A percentile compares a stretch with the other conserved stretches of the same genome.
Conservation (phyloP, 2,797 vertebrate species). For the Orestias chungarensis region DNA sequence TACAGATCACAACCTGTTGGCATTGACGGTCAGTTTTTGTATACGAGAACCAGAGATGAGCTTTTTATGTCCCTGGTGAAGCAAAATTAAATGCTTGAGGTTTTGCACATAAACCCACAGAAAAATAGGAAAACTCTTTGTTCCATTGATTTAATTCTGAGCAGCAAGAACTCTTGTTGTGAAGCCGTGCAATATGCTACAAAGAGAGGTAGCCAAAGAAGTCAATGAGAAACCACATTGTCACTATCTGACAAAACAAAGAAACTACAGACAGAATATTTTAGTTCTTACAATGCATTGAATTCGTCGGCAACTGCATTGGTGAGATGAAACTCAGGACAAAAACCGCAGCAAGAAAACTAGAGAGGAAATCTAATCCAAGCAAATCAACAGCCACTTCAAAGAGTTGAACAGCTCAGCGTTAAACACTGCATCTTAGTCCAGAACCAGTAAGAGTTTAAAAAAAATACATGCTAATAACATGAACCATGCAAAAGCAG, state of each 20-base stretch:
- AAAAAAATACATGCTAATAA: slow-evolving; percentile 81
- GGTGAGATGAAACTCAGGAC: slow-evolving; percentile 77
- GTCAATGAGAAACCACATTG: slow-evolving; percentile 88
- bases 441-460: slow-evolving; percentile 75
- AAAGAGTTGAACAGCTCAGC: slow-evolving; percentile 63
- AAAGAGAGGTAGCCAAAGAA: slow-evolving; percentile 73
- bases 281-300: slow-evolving; percentile 85
- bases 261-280: slow-evolving; percentile 76
- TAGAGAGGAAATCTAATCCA: slow-evolving; percentile 74
- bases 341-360: slow-evolving; percentile 76
- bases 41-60: slow-evolving; percentile 55
- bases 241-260: slow-evolving; percentile 73
- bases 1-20: slow-evolving; percentile 81
- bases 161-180: slow-evolving; percentile 62
- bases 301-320: slow-evolving; percentile 82
- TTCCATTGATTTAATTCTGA: slow-evolving; percentile 66
- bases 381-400: slow-evolving; percentile 74
- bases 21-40: slow-evolving; percentile 64
- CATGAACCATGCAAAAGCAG: slow-evolving; percentile 84
- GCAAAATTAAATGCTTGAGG: slow-evolving; percentile 47
- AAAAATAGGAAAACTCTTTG: slow-evolving; percentile 67
- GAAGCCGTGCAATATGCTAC: slow-evolving; percentile 62
- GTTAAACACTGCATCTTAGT: slow-evolving; percentile 71
- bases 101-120: slow-evolving; percentile 64
- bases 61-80: slow-evolving; percentile 42